phyloP scores from a whole-genome alignment of 1,140 invertebrate genomes.

The Sinella curviseta region DNA sequence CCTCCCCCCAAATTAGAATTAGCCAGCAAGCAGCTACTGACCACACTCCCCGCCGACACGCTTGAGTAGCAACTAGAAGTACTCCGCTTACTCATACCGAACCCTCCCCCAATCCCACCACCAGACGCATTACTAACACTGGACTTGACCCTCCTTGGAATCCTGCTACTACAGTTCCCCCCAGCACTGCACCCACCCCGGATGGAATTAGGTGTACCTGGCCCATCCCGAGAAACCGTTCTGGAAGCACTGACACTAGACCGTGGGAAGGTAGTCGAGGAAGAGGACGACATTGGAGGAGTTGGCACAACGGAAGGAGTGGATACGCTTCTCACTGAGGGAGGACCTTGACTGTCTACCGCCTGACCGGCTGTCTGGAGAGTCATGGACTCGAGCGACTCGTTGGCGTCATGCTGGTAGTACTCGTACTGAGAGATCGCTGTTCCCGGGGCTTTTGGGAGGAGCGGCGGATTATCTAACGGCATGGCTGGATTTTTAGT shows the following conservation, averaged over 20 bases:
- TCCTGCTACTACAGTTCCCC: background rate
- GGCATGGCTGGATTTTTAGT: too few relatives aligned
- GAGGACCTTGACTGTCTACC: background rate
- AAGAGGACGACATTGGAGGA: background rate
- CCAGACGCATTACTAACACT: background rate
- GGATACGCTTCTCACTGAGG: background rate
- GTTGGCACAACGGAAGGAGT: background rate
- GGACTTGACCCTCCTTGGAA: background rate
- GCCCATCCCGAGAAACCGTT: background rate
- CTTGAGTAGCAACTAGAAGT: background rate
- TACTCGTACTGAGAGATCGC: background rate
- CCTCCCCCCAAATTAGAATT: background rate
- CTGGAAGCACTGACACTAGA: background rate
- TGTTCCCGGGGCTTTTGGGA: background rate
- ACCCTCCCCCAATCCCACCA: background rate
- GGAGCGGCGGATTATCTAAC: too few relatives aligned
- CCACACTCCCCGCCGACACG: background rate
- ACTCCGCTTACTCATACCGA: background rate
- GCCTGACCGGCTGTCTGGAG: background rate
- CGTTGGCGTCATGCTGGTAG: background rate
- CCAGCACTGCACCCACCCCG: too few relatives aligned
- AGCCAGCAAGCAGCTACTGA: background rate
- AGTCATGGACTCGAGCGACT: background rate
- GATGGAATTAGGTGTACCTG: too few relatives aligned
- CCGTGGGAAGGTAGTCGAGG: background rate